phyloP scores from a whole-genome alignment of 2,797 vertebrate species.

The Lophius americanus region DNA sequence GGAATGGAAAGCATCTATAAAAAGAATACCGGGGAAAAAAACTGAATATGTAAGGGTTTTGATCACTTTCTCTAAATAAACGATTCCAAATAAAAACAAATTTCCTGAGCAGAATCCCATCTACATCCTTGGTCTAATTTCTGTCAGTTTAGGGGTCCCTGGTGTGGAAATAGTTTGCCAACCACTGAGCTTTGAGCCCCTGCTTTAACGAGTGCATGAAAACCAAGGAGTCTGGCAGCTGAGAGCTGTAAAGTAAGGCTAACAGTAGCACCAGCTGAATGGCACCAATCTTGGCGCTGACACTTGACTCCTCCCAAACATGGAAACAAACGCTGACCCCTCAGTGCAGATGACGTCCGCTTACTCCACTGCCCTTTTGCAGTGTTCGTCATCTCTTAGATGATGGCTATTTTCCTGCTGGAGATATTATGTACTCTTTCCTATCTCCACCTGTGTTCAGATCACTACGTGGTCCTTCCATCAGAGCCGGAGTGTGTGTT shows the following conservation, averaged over 20 bases:
- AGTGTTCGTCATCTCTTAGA: constrained; percentile 32
- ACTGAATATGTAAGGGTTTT: no score
- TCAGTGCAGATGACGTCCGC: constrained; percentile 40
- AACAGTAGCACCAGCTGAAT: constrained; percentile 44
- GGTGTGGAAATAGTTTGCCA: no score
- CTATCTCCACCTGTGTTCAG: constrained; percentile 13
- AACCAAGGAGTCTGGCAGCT: constrained; percentile 16
- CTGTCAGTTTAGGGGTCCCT: no score
- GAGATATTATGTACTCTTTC: constrained; percentile 19
- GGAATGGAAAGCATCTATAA: not conserved
- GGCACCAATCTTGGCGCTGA: constrained; percentile 41
- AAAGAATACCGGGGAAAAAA: not conserved
- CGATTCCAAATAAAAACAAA: no score
- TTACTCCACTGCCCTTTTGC: constrained; percentile 37
- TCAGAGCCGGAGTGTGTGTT: constrained; percentile 29
- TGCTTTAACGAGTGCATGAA: no score
- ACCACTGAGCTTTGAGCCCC: no score
- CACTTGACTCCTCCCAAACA: constrained; percentile 55
- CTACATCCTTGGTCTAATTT: no score
- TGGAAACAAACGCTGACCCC: constrained; percentile 27
- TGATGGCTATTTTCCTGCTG: constrained; percentile 50
- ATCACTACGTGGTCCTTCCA: constrained; percentile 47
- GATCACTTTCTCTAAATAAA: no score
- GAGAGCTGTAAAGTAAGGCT: constrained; percentile 43
- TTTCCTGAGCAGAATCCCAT: no score